Percentiles rank a stretch among this genome's conserved stretches.
Conservation (phyloP, 2,888 invertebrate genomes). For the Galerucella calmariensis region DNA sequence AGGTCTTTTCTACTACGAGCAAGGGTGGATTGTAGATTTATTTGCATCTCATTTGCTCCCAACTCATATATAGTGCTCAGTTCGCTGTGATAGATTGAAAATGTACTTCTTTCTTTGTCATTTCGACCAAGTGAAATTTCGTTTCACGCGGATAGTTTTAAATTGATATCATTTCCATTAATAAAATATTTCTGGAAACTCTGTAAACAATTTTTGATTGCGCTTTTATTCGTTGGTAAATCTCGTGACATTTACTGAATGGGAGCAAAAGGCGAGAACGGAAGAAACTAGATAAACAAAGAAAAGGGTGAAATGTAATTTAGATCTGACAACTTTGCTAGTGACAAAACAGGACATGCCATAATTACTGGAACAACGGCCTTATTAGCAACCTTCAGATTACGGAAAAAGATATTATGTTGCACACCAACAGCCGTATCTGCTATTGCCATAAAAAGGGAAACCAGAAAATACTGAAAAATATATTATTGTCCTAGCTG, state of each 20-base stretch:
- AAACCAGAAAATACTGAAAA: neutral
- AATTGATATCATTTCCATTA: neutral
- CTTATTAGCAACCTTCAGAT: constrained; percentile 58
- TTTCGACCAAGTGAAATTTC: too few relatives aligned
- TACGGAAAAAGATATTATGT: constrained; percentile 56
- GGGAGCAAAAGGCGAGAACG: constrained; percentile 11
- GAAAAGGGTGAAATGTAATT: constrained; percentile 53
- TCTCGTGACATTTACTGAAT: too few relatives aligned
- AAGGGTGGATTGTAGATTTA: too few relatives aligned
- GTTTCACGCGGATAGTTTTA: too few relatives aligned
- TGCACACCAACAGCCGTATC: constrained; percentile 43
- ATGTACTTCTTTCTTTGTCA: too few relatives aligned
- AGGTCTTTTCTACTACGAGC: too few relatives aligned
- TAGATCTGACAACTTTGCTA: constrained; percentile 59
- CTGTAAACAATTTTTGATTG: too few relatives aligned
- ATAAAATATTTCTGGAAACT: constrained; percentile 1
- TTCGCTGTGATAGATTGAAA: too few relatives aligned
- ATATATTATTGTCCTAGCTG: too few relatives aligned
- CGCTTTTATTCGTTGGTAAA: too few relatives aligned
- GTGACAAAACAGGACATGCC: constrained; percentile 50
- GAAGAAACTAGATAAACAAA: constrained; percentile 48
- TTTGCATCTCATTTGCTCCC: too few relatives aligned
- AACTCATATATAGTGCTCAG: too few relatives aligned
- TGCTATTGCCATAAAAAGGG: constrained; percentile 47
- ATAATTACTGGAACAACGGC: constrained; percentile 60